Conservation (phyloP, 2,113 vertebrate species). For the Sisor rabdophorus region DNA sequence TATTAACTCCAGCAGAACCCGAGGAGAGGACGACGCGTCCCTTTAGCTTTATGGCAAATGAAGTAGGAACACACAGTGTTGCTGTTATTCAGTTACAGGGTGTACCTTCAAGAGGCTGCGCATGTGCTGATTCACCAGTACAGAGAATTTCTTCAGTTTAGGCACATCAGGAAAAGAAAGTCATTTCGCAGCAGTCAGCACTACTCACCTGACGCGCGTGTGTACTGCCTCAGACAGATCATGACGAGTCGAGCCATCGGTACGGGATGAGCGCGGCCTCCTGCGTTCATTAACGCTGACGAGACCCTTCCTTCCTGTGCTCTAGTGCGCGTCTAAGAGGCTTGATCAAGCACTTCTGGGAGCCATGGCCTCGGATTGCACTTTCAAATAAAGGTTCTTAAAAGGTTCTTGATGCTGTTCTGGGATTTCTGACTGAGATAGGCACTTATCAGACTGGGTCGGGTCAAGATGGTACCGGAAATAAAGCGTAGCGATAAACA, state of each 20-base stretch:
- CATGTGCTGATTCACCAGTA: constrained; percentile 27
- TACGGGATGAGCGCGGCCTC: not conserved
- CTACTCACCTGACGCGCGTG: constrained; percentile 5
- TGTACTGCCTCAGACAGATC: constrained; percentile 5
- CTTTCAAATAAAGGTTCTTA: constrained; percentile 19
- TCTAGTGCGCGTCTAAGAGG: not conserved
- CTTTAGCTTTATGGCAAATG: constrained; percentile 9
- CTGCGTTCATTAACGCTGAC: constrained; percentile 16
- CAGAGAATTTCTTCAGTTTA: constrained; percentile 21
- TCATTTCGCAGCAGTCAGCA: not conserved
- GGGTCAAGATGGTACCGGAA: not conserved
- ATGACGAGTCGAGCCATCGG: not conserved
- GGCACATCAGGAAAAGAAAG: constrained; percentile 6
- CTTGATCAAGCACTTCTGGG: constrained; percentile 25
- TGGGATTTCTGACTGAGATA: constrained; percentile 4
- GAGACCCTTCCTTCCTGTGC: constrained; percentile 10
- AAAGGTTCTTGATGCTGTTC: constrained; percentile 12
- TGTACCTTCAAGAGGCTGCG: constrained; percentile 24
- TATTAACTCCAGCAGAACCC: constrained; percentile 4
- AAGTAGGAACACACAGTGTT: constrained; percentile 12
- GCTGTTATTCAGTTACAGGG: constrained; percentile 10
- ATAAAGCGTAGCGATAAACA: constrained; percentile 8
- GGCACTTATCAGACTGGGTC: constrained; percentile 4
- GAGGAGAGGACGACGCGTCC: not conserved
- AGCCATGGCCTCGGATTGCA: constrained; percentile 23